Evolutionary conservation across 2,797 vertebrate genomes (phyloP).

Genomic region (Spinibarbus caldwelli): DNA sequence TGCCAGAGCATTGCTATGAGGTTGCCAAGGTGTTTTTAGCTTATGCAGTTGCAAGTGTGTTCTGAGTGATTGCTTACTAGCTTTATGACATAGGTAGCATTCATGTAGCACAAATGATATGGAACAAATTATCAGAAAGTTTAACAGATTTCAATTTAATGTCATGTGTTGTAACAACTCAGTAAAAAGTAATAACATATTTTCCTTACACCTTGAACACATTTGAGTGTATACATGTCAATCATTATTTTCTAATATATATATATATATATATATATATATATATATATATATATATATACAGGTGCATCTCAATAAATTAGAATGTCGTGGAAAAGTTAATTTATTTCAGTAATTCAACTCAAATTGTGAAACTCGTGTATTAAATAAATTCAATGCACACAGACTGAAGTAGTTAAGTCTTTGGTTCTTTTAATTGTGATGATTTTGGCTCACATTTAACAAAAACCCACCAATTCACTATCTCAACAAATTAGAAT

Average conservation of each 20-base stretch:
- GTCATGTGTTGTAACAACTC: background rate
- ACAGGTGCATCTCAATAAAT: no score
- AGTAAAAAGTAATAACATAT: background rate
- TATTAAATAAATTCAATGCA: no score
- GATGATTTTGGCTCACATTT: no score
- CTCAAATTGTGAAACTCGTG: no score
- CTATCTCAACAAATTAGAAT: no score
- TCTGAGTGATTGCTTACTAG: background rate
- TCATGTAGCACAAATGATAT: background rate
- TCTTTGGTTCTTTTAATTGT: no score
- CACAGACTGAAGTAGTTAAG: no score
- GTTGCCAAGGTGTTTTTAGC: background rate
- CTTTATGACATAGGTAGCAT: background rate
- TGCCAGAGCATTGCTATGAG: background rate
- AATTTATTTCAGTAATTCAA: no score
- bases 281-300: no score
- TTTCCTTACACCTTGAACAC: background rate
- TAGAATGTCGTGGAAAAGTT: no score
- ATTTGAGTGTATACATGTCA: background rate
- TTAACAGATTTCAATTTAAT: background rate
- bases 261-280: no score
- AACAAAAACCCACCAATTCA: no score
- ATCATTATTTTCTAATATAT: background rate
- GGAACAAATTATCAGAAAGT: background rate
- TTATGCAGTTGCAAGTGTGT: background rate